Base-by-base conservation (phyloP, 2,113 vertebrate species). In the Fulica atra region DNA sequence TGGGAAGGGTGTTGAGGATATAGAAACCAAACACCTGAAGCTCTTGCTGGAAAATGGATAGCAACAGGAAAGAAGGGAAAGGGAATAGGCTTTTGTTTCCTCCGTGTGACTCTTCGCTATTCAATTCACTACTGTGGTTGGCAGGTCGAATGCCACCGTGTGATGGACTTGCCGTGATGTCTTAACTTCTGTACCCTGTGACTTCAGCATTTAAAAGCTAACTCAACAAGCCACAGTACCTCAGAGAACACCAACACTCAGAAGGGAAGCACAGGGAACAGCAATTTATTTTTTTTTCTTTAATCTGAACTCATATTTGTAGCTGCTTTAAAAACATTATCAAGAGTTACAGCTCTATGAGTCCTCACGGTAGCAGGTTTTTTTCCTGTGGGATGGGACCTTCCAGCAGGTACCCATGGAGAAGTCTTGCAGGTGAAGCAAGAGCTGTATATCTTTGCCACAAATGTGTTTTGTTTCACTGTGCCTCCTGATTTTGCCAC, bases 391-490 rank as follows among this genome's bases (percentile, higher is more conserved):
- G 80, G 88, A 69, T 61, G 16, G 16, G 81, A 61, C 89, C 63
- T 63, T 86, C 7, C 63, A 86, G 7, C 7, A 68, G 63, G 50
- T 93, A 85, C 56, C 80, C 69, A 35, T 56, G 83, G 92, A 81
- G 42, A 84, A 96, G 57, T 85, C 89, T 85, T 95, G 38, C 3
- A 91, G 78, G 28, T 92, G 86, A 65, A 54, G 65, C 71, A 66
- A 72, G 54, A 42, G 48, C 93, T 95, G 51, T 50, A 16, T 69
- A 16, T 88, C 70, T 91, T 95, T 94, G 24, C 88, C 66, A 60
- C 42, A 88, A 44, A 74, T 72, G 50, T 44, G 73, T 97, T 89
- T 91, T 88, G 35, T 86, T 86, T 59, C 69, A 50, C 48, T 23
- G 21, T 10, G 21, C 16, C 35, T 10, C 8, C 4, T 17, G 31